phyloP scores from a whole-genome alignment of 2,113 vertebrate species.

The Pachypanchax playfairii region DNA sequence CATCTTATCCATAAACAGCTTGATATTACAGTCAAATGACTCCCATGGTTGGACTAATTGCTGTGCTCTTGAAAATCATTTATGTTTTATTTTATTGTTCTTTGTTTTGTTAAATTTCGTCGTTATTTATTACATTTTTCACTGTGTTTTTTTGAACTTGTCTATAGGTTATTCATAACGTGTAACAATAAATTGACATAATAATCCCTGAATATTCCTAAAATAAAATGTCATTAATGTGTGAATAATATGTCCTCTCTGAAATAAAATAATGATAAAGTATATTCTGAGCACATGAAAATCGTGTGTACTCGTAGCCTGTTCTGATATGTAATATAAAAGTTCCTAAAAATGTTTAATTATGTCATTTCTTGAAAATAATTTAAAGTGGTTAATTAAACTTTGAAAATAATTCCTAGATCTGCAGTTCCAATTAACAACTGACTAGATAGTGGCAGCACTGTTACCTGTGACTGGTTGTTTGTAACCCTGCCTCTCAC shows the following conservation, averaged over 20 bases:
- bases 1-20: conserved; percentile 17
- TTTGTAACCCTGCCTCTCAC: too few species aligned
- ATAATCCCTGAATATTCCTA: conserved; percentile 19
- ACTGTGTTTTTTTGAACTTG: conserved; percentile 17
- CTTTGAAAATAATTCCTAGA: background rate
- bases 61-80: conserved; percentile 3
- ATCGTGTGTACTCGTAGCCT: too few species aligned
- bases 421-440: too few species aligned
- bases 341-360: too few species aligned
- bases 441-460: too few species aligned
- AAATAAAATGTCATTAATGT: conserved; percentile 2
- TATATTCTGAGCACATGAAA: background rate
- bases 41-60: conserved; percentile 4
- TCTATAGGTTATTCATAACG: conserved; percentile 6
- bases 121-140: conserved; percentile 45
- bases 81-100: conserved; percentile 19
- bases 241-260: conserved; percentile 41
- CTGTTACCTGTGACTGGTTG: too few species aligned
- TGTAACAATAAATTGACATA: conserved; percentile 1
- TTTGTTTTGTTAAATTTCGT: too few species aligned
- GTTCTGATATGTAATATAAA: too few species aligned
- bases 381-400: background rate
- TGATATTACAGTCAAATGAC: conserved; percentile 1
- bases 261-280: too few species aligned
- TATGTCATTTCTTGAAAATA: too few species aligned